A percentile compares a stretch with the other conserved stretches of the same genome.
Evolutionary conservation across 2,797 vertebrate species (phyloP).

Genomic region (Diceros bicornis): DNA sequence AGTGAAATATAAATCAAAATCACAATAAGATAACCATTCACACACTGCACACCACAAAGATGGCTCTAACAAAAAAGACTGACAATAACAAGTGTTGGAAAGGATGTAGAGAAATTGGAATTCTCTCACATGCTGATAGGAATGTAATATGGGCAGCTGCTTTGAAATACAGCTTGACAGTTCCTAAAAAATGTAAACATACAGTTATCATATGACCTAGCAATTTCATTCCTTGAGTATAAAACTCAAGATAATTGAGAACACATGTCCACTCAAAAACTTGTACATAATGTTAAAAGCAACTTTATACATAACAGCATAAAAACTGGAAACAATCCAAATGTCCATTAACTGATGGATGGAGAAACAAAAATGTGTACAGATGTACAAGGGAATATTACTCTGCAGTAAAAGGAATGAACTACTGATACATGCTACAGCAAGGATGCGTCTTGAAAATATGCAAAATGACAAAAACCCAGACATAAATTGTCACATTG

Average conservation of each 20-base stretch:
- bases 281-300: neutral
- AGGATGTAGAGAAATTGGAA: neutral
- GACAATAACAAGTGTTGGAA: neutral
- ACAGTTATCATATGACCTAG: neutral
- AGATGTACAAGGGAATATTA: neutral
- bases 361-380: neutral
- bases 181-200: neutral
- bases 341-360: neutral
- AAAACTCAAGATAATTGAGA: neutral
- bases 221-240: neutral
- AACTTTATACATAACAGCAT: neutral
- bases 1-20: slow-evolving; percentile 18
- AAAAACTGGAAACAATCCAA: neutral
- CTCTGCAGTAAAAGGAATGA: neutral
- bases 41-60: neutral
- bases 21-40: neutral
- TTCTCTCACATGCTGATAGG: neutral
- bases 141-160: neutral
- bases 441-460: neutral
- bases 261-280: neutral
- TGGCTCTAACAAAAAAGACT: neutral
- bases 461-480: neutral
- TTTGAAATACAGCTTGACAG: slow-evolving; percentile 1
- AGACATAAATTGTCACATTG: neutral
- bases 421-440: neutral